Base-by-base conservation (phyloP, 92 coral and sea anemone genomes). In the Zoanthus solanderi region DNA sequence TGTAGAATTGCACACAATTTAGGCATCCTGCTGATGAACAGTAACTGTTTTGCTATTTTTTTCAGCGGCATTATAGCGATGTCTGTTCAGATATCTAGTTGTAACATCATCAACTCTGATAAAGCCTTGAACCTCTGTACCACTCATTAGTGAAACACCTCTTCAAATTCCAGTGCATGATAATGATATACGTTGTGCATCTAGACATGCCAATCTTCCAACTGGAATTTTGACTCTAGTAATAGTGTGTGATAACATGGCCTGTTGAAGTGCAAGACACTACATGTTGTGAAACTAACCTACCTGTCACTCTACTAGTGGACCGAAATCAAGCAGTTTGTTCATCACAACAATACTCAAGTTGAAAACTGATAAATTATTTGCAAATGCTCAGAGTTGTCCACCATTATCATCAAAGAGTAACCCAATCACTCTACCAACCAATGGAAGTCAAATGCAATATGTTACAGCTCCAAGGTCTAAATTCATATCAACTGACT, bases 381-480 rank as follows among this genome's bases (percentile, higher is more conserved):
- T 60, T 2, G 15, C 66, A 12, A 60, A 60, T 60, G 66, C 18
- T 5, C 66, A 67, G 72, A 23, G 6, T 28, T 4, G 28, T 9
- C 73, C 73, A 68, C 29, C 73, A 30, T 68, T 37, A 15, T 2
- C 17, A 2, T 15, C 44, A 7, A 4, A 2, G 42, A 37, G 42
- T 37, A 37, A 37, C 42, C 37, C 73, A 29, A 68, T 13, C 14
- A 0, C 0, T 42, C 29, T 2, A 4, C 68, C 45, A 5, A 29
- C 15, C 2, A 68, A 11, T 68, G 45, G 29, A 68, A 30, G 2
- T 29, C 73, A 68, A 68, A 68, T 9, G 15, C 73, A 29, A 15
- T 32, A 68, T 68, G 73, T 68, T 68, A 68, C 44, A 68, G 29
- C 5, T 32, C 73, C 73, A 68, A 68, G 73, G 45, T 29, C 73